A percentile compares a stretch with the other conserved stretches of the same genome.
These are phyloP conservation scores for Carlito syrichta DNA, from an alignment of 2,113 vertebrate species.

Conservation along the genomic window DNA sequence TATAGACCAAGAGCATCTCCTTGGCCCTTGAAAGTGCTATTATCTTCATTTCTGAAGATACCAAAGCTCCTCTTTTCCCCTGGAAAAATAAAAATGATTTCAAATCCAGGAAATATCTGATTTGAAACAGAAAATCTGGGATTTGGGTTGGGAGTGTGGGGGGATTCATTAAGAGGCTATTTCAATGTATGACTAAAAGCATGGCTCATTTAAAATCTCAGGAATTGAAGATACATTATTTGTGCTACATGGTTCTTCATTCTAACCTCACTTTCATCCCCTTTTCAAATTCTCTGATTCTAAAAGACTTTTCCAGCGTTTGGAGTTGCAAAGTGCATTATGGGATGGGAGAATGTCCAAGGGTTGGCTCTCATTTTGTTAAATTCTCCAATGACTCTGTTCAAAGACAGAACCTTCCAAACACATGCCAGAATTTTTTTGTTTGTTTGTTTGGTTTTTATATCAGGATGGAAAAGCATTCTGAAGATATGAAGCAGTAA, in stretches of 20 bases:
- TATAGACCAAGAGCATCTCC: background rate
- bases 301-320: conserved; percentile 18
- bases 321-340: background rate
- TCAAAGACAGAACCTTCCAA: conserved; percentile 5
- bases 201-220: background rate
- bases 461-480: conserved; percentile 33
- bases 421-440: background rate
- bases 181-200: background rate
- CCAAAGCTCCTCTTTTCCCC: background rate
- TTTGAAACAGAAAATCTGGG: conserved; percentile 21
- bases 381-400: background rate
- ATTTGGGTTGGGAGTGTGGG: background rate
- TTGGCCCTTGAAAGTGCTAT: background rate
- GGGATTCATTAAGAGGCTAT: background rate
- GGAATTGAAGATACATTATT: conserved; percentile 18
- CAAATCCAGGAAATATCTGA: conserved; percentile 15
- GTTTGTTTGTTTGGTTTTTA: conserved; percentile 29
- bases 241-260: conserved; percentile 7
- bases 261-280: conserved; percentile 9
- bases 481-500: conserved; percentile 31
- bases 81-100: background rate
- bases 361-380: conserved; percentile 17
- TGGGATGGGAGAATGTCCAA: background rate
- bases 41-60: background rate
- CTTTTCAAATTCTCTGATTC: conserved; percentile 23